phyloP scores from a whole-genome alignment of 2,113 vertebrate species.

The Laticauda colubrina region DNA sequence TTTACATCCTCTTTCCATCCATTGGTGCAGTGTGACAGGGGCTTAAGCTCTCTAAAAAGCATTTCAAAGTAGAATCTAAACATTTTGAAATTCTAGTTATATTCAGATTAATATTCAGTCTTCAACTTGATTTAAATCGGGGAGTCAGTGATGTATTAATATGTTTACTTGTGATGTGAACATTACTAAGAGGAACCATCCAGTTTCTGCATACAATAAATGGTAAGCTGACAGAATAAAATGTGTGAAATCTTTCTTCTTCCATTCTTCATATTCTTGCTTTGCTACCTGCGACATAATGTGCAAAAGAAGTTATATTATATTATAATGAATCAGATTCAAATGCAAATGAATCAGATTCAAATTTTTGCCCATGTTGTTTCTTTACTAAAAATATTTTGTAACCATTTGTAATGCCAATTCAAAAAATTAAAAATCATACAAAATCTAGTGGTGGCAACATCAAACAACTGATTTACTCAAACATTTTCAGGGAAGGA shows the following conservation, averaged over 20 bases:
- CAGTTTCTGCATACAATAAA: not conserved
- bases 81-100: constrained; percentile 8
- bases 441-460: not conserved
- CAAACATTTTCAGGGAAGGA: not conserved
- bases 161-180: not conserved
- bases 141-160: not conserved
- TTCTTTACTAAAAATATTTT: not conserved
- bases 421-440: not conserved
- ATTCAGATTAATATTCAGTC: constrained; percentile 6
- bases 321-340: not conserved
- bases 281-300: not conserved
- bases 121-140: not conserved
- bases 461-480: not conserved
- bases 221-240: not conserved
- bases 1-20: too few species aligned
- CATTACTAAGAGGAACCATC: not conserved
- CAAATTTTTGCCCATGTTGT: not conserved
- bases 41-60: constrained; percentile 9
- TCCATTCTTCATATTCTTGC: not conserved
- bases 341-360: not conserved
- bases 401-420: not conserved
- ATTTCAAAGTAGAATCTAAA: constrained; percentile 13
- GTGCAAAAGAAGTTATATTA: not conserved
- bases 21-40: too few species aligned
- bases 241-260: not conserved